Conservation (phyloP, 2,888 invertebrate species). For the Lasioglossum morio region DNA sequence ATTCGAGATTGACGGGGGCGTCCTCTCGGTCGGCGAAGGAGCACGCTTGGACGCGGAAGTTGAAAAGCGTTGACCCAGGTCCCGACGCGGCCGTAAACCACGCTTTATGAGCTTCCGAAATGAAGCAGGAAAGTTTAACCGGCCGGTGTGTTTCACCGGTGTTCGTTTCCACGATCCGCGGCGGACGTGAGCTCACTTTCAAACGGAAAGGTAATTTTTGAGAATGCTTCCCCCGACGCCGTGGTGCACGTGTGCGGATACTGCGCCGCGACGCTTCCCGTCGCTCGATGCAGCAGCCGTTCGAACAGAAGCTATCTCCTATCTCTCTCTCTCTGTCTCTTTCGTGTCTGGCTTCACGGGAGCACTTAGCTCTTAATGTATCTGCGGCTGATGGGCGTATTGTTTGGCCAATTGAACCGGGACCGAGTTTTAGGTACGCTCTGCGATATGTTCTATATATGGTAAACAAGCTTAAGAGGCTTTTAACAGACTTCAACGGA, state of each 20-base stretch:
- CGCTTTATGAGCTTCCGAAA: slow-evolving; percentile 31
- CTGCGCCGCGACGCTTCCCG: background rate
- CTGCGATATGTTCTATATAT: slow-evolving; percentile 29
- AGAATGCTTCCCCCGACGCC: slow-evolving; percentile 5
- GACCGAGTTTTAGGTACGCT: slow-evolving; percentile 25
- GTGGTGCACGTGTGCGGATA: background rate
- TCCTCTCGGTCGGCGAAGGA: background rate
- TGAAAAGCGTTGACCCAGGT: slow-evolving; percentile 4
- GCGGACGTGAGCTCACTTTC: slow-evolving; percentile 29
- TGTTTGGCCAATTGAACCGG: slow-evolving; percentile 41
- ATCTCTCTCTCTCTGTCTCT: background rate
- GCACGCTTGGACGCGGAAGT: background rate
- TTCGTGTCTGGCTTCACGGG: slow-evolving; percentile 27
- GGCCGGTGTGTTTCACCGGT: slow-evolving; percentile 18
- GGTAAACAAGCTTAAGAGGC: slow-evolving; percentile 42
- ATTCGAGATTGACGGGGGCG: background rate
- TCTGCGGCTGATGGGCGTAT: slow-evolving; percentile 35
- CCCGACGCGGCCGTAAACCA: slow-evolving; percentile 15
- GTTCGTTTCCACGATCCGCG: background rate
- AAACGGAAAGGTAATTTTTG: slow-evolving; percentile 31
- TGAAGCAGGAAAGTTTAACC: slow-evolving; percentile 15
- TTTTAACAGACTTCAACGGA: slow-evolving; percentile 22
- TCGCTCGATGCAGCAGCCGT: slow-evolving; percentile 8
- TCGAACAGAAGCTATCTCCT: background rate
- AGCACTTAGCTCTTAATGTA: slow-evolving; percentile 55